Percentiles rank a stretch among this genome's conserved stretches.
Conservation (phyloP, 2,888 invertebrate species). For the Netelia inedita region DNA sequence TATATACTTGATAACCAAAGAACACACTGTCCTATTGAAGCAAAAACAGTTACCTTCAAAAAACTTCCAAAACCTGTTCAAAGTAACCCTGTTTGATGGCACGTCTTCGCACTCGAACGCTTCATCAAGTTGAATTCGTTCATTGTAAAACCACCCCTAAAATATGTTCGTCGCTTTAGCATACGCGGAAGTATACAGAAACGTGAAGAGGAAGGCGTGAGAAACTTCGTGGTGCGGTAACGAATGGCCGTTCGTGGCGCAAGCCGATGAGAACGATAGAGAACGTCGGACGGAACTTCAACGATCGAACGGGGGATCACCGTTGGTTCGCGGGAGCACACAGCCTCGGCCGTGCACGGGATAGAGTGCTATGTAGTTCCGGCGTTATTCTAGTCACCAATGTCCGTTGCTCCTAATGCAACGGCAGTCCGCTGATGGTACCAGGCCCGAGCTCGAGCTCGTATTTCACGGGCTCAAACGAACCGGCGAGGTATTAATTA, state of each 20-base stretch:
- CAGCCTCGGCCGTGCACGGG: slow-evolving; percentile 31
- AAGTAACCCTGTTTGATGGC: too few species aligned
- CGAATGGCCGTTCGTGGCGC: slow-evolving; percentile 77
- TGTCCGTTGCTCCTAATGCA: slow-evolving; percentile 28
- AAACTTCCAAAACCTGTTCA: too few species aligned
- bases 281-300: slow-evolving; percentile 11
- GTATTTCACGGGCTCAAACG: slow-evolving; percentile 84
- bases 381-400: slow-evolving; percentile 80
- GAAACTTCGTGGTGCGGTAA: slow-evolving; percentile 78
- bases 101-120: background rate
- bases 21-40: too few species aligned
- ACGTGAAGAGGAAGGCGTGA: slow-evolving; percentile 59
- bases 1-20: too few species aligned
- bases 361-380: slow-evolving; percentile 74
- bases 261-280: slow-evolving; percentile 76
- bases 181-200: background rate
- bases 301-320: slow-evolving; percentile 52
- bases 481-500: slow-evolving; percentile 85
- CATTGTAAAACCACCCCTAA: background rate
- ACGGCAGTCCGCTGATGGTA: slow-evolving; percentile 10
- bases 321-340: slow-evolving; percentile 29
- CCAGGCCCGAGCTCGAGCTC: slow-evolving; percentile 78
- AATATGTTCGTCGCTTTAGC: too few species aligned
- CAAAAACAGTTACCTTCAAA: too few species aligned
- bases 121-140: background rate